Percentiles rank a stretch among this genome's conserved stretches.
Evolutionary conservation across 2,797 vertebrate species (phyloP).

Genomic region (Clarias laeviceps): DNA sequence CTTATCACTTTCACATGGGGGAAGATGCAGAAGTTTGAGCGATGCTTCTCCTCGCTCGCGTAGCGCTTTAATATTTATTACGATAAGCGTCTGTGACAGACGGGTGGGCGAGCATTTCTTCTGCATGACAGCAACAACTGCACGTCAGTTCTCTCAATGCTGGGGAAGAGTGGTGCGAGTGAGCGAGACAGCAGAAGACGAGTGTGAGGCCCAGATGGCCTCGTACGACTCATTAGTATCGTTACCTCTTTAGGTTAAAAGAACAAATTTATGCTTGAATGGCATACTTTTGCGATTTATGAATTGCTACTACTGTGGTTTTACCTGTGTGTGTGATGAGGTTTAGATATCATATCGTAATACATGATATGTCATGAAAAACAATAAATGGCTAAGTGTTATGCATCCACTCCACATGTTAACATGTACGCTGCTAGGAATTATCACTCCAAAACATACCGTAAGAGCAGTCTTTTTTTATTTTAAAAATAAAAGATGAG

Average conservation of each 20-base stretch:
- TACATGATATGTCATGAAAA: not conserved
- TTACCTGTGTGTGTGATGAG: constrained; percentile 1
- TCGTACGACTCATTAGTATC: constrained; percentile 9
- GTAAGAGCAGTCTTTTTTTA: not conserved
- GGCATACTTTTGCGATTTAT: not conserved
- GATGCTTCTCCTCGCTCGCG: constrained; percentile 73
- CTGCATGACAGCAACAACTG: constrained; percentile 67
- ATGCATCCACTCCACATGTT: not conserved
- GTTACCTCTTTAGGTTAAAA: constrained; percentile 8
- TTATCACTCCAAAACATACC: not conserved
- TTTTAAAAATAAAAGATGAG: constrained; percentile 2
- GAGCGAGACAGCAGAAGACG: constrained; percentile 17
- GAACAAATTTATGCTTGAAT: not conserved
- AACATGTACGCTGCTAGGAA: not conserved
- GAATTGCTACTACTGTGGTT: not conserved
- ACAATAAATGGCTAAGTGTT: not conserved
- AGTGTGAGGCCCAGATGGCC: constrained; percentile 29
- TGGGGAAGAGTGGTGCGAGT: constrained; percentile 6
- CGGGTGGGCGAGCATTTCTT: constrained; percentile 80
- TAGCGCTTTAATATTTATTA: constrained; percentile 70
- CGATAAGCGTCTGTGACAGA: constrained; percentile 78
- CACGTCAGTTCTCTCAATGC: constrained; percentile 22
- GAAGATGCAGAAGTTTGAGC: constrained; percentile 65
- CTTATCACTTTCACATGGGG: constrained; percentile 14
- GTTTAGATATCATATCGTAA: not conserved